These are phyloP conservation scores for Papilio protenor DNA, from an alignment of 2,888 invertebrate species.

Conservation along the genomic window DNA sequence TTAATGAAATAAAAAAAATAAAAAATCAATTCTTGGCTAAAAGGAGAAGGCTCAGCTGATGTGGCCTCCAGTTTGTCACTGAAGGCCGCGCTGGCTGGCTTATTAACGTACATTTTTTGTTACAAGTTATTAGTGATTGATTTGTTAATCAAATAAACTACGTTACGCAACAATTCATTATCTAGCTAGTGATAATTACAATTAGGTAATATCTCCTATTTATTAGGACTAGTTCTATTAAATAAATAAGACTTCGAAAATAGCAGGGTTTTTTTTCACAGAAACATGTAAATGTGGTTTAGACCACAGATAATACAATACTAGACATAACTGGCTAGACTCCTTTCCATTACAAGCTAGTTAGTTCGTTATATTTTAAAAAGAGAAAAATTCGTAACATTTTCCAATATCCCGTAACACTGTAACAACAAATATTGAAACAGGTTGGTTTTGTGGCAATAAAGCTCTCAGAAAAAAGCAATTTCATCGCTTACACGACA, in stretches of 20 bases:
- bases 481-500: background rate
- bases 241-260: too few species aligned
- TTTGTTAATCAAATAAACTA: background rate
- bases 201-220: background rate
- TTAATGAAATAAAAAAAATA: too few species aligned
- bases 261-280: too few species aligned
- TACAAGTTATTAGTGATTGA: too few species aligned
- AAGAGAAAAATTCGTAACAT: background rate
- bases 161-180: background rate
- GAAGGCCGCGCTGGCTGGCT: too few species aligned
- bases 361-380: background rate
- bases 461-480: constrained; percentile 23
- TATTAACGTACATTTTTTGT: too few species aligned
- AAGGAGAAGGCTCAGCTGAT: too few species aligned
- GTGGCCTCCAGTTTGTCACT: too few species aligned
- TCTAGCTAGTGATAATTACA: background rate
- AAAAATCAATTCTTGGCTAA: too few species aligned
- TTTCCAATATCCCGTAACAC: constrained; percentile 4
- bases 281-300: too few species aligned
- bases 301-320: too few species aligned
- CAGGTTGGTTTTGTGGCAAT: constrained; percentile 11
- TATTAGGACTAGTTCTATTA: background rate
- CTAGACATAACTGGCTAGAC: too few species aligned
- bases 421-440: constrained; percentile 24
- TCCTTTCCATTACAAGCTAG: background rate